Percentiles rank a stretch among this genome's conserved stretches.
phyloP scores from a whole-genome alignment of 2,888 invertebrate genomes.

The Sepiola atlantica region DNA sequence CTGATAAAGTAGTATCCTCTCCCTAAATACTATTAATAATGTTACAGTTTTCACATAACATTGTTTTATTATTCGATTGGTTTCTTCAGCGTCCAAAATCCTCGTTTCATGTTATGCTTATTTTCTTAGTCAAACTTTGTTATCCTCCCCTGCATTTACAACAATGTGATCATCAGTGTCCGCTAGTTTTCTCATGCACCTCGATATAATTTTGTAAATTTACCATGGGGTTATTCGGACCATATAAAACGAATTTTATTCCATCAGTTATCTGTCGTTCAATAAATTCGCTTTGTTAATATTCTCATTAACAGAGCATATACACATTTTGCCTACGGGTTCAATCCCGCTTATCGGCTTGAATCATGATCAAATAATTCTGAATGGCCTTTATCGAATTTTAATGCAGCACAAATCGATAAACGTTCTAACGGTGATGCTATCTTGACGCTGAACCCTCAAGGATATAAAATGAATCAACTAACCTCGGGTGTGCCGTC shows the following conservation, averaged over 20 bases:
- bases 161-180: too few relatives aligned
- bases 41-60: too few relatives aligned
- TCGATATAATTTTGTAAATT: neutral
- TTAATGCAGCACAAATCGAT: neutral
- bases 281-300: neutral
- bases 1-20: too few relatives aligned
- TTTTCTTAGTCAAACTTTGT: too few relatives aligned
- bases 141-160: too few relatives aligned
- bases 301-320: neutral
- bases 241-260: neutral
- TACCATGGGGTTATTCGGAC: neutral
- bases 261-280: neutral
- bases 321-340: neutral
- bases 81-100: too few relatives aligned
- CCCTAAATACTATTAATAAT: too few relatives aligned
- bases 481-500: neutral
- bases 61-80: too few relatives aligned
- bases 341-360: neutral
- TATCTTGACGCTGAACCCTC: neutral
- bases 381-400: conserved; percentile 32
- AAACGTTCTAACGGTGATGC: neutral
- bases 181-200: too few relatives aligned
- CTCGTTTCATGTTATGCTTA: too few relatives aligned
- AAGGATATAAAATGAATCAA: neutral
- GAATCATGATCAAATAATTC: conserved; percentile 8